Conservation (phyloP, 2,888 invertebrate genomes). For the Galeruca laticollis region DNA sequence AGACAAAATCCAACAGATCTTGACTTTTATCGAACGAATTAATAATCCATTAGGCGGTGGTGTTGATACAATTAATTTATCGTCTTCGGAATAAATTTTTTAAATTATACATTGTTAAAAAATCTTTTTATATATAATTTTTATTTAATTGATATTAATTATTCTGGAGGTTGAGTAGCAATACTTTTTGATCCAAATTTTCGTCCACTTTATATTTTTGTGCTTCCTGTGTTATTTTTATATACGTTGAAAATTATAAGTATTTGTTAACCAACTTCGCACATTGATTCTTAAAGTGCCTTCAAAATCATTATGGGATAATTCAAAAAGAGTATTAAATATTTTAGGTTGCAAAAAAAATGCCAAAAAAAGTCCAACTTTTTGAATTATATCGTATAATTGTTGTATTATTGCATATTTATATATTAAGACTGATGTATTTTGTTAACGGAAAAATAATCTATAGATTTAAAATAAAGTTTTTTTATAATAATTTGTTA, state of each 20-base stretch:
- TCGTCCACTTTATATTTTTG: no score
- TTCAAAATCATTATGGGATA: background rate
- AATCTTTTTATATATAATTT: background rate
- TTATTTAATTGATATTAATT: background rate
- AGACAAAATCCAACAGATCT: conserved; percentile 62
- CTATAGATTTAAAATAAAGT: background rate
- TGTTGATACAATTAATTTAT: conserved; percentile 15
- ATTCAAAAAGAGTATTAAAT: background rate
- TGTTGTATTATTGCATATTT: conserved; percentile 24
- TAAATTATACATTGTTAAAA: no score
- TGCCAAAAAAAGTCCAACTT: background rate
- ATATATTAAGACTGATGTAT: conserved; percentile 29
- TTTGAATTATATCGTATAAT: conserved; percentile 8
- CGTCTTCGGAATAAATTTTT: background rate
- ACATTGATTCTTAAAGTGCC: background rate
- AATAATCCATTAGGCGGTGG: conserved; percentile 38
- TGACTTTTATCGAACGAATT: conserved; percentile 60
- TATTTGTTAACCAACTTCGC: no score
- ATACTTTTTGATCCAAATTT: no score
- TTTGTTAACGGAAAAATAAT: conserved; percentile 11
- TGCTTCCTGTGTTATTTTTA: no score
- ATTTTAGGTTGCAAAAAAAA: background rate
- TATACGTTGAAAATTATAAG: no score
- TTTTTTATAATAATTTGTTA: background rate
- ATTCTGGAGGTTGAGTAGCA: no score